Conservation (phyloP, 1,140 invertebrate species). For the Scaptomyza pallida region DNA sequence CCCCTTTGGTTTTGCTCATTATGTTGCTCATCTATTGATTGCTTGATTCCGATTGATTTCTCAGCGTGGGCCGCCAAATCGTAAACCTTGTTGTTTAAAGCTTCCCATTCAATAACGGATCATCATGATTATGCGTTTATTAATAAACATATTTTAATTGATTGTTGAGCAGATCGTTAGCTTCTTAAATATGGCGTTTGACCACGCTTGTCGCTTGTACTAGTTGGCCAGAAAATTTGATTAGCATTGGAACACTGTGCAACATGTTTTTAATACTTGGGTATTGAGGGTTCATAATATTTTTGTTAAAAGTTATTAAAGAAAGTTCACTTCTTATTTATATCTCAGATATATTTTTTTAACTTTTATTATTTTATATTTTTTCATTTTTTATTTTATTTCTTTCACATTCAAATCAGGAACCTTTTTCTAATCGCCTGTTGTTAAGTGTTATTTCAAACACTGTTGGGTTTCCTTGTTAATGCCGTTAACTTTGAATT, state of each 20-base stretch:
- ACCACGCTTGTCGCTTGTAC: constrained; percentile 38
- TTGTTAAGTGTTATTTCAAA: constrained; percentile 27
- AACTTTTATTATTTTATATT: no score
- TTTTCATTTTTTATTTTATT: no score
- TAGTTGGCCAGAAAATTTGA: constrained; percentile 56
- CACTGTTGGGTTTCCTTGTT: constrained; percentile 17
- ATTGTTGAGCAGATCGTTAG: constrained; percentile 71
- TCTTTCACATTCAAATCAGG: no score
- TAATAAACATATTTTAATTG: constrained; percentile 66
- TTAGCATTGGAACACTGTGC: constrained; percentile 49
- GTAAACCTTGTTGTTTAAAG: neutral
- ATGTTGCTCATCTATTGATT: constrained; percentile 11
- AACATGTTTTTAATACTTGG: constrained; percentile 30
- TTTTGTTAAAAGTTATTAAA: no score
- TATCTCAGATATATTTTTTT: no score
- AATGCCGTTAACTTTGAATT: constrained; percentile 20
- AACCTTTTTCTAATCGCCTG: no score
- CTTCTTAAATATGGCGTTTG: constrained; percentile 58
- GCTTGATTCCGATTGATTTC: constrained; percentile 16
- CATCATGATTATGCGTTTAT: constrained; percentile 72
- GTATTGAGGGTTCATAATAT: no score
- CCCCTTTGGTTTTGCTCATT: constrained; percentile 45
- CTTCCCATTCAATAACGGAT: constrained; percentile 36
- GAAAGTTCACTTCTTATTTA: no score
- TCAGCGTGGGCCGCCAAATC: constrained; percentile 24